Conservation (phyloP, 2,888 invertebrate species). For the Archips xylosteana region DNA sequence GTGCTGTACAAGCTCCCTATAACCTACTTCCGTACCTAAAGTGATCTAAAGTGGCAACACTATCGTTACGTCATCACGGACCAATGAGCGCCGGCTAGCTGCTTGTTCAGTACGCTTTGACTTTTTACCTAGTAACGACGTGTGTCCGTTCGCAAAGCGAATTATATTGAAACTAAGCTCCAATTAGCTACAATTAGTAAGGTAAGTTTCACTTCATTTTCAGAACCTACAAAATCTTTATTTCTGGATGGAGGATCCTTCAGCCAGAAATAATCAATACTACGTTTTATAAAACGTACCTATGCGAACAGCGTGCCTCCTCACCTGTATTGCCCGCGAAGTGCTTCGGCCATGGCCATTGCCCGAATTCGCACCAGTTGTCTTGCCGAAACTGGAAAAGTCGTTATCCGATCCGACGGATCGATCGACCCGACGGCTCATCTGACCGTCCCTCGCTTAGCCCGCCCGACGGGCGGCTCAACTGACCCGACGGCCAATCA, state of each 20-base stretch:
- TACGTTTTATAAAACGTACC: not conserved
- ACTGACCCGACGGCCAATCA: too few relatives aligned
- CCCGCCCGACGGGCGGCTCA: too few relatives aligned
- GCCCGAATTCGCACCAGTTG: too few relatives aligned
- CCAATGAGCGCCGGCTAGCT: constrained; percentile 12
- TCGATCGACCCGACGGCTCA: too few relatives aligned
- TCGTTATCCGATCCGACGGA: too few relatives aligned
- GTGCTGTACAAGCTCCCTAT: too few relatives aligned
- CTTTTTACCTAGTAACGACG: constrained; percentile 24
- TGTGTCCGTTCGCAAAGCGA: constrained; percentile 19
- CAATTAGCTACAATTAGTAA: constrained; percentile 2
- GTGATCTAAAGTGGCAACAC: not conserved
- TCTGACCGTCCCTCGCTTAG: too few relatives aligned
- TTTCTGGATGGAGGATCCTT: not conserved
- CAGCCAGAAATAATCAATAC: not conserved
- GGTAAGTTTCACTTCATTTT: constrained; percentile 7
- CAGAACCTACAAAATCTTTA: not conserved
- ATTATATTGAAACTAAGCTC: not conserved
- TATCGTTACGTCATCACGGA: not conserved
- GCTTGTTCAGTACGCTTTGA: constrained; percentile 29
- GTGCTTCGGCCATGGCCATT: too few relatives aligned
- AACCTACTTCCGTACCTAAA: too few relatives aligned
- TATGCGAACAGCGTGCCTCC: not conserved
- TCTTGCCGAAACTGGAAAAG: too few relatives aligned
- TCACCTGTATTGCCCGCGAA: not conserved